Conservation (phyloP, 2,113 vertebrate species). For the Colius striatus region DNA sequence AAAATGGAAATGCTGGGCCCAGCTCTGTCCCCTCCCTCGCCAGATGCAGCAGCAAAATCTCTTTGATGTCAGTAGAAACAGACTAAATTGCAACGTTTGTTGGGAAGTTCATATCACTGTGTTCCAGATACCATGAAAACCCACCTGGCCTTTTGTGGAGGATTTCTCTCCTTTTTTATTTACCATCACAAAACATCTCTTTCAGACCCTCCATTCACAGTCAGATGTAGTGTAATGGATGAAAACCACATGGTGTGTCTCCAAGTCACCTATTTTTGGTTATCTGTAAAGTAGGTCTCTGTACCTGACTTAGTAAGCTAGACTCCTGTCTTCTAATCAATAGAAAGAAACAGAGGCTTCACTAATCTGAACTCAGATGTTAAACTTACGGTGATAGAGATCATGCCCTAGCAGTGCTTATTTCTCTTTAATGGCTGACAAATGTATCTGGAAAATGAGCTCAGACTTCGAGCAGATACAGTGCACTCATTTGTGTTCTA, state of each 20-base stretch:
- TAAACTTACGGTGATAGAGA: neutral
- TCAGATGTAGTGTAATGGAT: neutral
- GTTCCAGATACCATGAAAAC: neutral
- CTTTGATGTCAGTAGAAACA: neutral
- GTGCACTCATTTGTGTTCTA: neutral
- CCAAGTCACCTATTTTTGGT: neutral
- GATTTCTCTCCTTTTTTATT: neutral
- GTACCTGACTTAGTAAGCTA: neutral
- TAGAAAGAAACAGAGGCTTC: neutral
- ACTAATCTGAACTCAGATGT: neutral
- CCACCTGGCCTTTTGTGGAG: neutral
- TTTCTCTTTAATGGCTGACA: neutral
- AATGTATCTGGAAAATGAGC: neutral
- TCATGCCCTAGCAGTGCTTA: neutral
- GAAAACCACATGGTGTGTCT: neutral
- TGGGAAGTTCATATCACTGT: neutral
- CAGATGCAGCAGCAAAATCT: conserved; percentile 14
- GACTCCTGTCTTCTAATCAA: neutral
- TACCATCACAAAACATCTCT: neutral
- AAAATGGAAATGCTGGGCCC: conserved; percentile 2
- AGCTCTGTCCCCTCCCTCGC: neutral
- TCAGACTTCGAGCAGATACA: neutral
- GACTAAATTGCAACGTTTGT: neutral
- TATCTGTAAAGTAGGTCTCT: neutral
- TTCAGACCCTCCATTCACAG: neutral